These are phyloP conservation scores for Brevipalpus yothersi DNA, from an alignment of 1,140 invertebrate species.

Conservation along the genomic window DNA sequence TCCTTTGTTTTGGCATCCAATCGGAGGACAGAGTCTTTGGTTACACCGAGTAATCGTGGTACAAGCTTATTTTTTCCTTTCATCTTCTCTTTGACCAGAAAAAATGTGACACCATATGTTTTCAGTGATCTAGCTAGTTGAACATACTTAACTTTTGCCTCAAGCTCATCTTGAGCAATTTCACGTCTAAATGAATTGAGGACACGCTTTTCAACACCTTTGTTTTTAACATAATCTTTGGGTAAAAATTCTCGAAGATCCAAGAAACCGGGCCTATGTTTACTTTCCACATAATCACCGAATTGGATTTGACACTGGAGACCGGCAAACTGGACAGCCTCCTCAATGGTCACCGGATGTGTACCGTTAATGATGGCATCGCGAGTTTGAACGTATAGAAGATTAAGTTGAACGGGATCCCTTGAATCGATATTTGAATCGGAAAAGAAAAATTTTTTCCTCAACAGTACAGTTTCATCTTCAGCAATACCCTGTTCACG, in stretches of 20 bases:
- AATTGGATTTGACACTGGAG: conserved; percentile 97
- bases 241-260: conserved; percentile 90
- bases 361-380: conserved; percentile 95
- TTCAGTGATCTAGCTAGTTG: conserved; percentile 75
- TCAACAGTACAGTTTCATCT: conserved; percentile 62
- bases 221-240: conserved; percentile 79
- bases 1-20: conserved; percentile 96
- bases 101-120: conserved; percentile 98
- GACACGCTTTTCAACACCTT: conserved; percentile 89
- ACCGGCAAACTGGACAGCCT: conserved; percentile 91
- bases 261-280: conserved; percentile 72
- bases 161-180: conserved; percentile 55
- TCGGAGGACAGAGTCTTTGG: conserved; percentile 87
- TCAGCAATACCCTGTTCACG: conserved; percentile 89
- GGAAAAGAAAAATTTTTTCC: conserved; percentile 92
- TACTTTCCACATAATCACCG: conserved; percentile 73
- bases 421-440: conserved; percentile 96
- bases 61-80: conserved; percentile 94
- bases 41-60: conserved; percentile 86
- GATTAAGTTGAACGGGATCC: conserved; percentile 89
- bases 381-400: conserved; percentile 81
- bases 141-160: conserved; percentile 89
- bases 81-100: conserved; percentile 95
- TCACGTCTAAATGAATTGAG: conserved; percentile 69
- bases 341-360: conserved; percentile 93